Evolutionary conservation across 2,888 invertebrate species (phyloP).

Genomic region (Apamea anceps): DNA sequence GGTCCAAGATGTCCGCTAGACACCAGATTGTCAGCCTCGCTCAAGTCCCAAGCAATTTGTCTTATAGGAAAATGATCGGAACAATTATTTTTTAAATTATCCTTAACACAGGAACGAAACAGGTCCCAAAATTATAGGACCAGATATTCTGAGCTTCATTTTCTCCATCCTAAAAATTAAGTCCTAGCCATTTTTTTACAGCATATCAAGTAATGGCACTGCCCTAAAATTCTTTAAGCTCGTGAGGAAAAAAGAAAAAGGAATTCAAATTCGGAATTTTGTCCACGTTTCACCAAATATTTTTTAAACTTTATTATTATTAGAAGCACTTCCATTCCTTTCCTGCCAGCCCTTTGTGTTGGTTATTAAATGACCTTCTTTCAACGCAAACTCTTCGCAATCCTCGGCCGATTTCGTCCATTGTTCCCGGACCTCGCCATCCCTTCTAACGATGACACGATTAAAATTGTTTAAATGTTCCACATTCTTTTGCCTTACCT

Average conservation of each 20-base stretch:
- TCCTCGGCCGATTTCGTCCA: constrained; percentile 63
- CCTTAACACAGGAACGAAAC: background rate
- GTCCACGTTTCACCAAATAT: constrained; percentile 57
- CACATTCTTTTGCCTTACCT: constrained; percentile 59
- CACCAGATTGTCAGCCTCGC: constrained; percentile 64
- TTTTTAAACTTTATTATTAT: constrained; percentile 65
- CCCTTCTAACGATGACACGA: constrained; percentile 63
- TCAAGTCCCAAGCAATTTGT: constrained; percentile 68
- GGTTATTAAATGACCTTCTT: constrained; percentile 67
- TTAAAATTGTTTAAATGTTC: constrained; percentile 67
- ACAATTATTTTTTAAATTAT: constrained; percentile 62
- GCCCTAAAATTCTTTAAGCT: constrained; percentile 44
- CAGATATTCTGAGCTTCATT: constrained; percentile 11
- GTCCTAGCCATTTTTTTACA: constrained; percentile 11
- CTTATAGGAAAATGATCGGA: constrained; percentile 65
- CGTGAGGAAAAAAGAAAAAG: constrained; percentile 35
- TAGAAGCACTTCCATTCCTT: constrained; percentile 57
- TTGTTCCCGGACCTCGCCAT: constrained; percentile 58
- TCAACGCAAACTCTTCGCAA: constrained; percentile 60
- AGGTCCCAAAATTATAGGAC: background rate
- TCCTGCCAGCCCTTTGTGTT: constrained; percentile 61
- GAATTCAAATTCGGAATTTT: constrained; percentile 52
- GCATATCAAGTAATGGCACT: constrained; percentile 19
- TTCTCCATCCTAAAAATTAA: background rate
- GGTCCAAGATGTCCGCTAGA: constrained; percentile 64